A percentile compares a stretch with the other conserved stretches of the same genome.
Evolutionary conservation across 2,797 vertebrate genomes (phyloP).

Genomic region (Anas georgica): DNA sequence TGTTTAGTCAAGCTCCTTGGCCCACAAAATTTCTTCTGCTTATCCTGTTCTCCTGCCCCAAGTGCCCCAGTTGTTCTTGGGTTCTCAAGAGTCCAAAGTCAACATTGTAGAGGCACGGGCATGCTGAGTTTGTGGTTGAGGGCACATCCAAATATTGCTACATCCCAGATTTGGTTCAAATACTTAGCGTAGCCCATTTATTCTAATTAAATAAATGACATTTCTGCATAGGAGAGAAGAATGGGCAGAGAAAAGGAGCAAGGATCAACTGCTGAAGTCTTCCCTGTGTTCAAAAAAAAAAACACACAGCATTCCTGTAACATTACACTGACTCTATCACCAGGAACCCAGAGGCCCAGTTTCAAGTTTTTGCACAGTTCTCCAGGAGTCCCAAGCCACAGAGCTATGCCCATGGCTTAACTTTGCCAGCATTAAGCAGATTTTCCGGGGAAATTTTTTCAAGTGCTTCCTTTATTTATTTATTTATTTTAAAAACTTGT

Average conservation of each 20-base stretch:
- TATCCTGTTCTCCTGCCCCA: constrained; percentile 53
- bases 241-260: constrained; percentile 59
- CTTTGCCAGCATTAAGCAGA: constrained; percentile 52
- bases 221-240: constrained; percentile 67
- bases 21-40: constrained; percentile 27
- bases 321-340: constrained; percentile 60
- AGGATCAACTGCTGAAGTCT: constrained; percentile 45
- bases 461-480: background rate
- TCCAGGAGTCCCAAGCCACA: constrained; percentile 61
- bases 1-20: constrained; percentile 55
- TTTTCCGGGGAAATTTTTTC: constrained; percentile 47
- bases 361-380: constrained; percentile 52
- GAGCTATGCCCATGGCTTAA: constrained; percentile 50
- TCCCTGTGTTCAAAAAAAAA: constrained; percentile 50
- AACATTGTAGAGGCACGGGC: constrained; percentile 54
- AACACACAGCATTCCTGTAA: constrained; percentile 53
- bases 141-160: constrained; percentile 67
- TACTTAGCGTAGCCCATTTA: constrained; percentile 54
- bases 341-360: constrained; percentile 46
- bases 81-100: constrained; percentile 61
- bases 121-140: constrained; percentile 67
- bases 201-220: constrained; percentile 66
- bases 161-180: constrained; percentile 67
- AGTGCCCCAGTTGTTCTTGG: constrained; percentile 51
- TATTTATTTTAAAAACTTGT: constrained; percentile 22